These are phyloP conservation scores for Xenopus laevis DNA, from an alignment of 2,113 vertebrate species.

Conservation along the genomic window DNA sequence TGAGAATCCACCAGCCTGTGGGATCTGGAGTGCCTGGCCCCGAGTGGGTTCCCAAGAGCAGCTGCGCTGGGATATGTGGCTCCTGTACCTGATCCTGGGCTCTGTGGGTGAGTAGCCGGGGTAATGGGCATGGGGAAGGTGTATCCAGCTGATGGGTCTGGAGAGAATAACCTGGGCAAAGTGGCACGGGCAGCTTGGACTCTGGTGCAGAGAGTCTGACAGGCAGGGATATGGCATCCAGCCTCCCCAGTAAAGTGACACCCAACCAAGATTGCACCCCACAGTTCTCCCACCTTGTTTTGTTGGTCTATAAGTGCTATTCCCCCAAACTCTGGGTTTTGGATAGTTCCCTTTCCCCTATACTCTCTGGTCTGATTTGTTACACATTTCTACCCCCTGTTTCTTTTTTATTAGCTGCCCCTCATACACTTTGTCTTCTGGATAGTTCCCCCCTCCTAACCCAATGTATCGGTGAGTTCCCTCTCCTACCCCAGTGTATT, in stretches of 20 bases:
- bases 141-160: slow-evolving; percentile 9
- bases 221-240: no score
- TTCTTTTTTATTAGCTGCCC: background rate
- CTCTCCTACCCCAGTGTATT: no score
- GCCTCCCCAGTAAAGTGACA: no score
- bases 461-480: background rate
- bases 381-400: background rate
- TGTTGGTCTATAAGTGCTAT: no score
- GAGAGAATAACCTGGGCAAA: no score
- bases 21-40: background rate
- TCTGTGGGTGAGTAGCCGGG: slow-evolving; percentile 68
- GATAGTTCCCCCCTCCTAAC: background rate
- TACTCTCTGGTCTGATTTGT: slow-evolving; percentile 3
- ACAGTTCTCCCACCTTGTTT: no score
- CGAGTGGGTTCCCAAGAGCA: slow-evolving; percentile 8
- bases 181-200: no score
- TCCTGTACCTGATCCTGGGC: slow-evolving; percentile 77
- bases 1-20: background rate
- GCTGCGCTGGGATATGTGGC: slow-evolving; percentile 69
- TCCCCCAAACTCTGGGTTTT: no score
- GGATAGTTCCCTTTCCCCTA: background rate
- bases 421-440: background rate
- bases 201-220: no score
- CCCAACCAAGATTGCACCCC: no score
- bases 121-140: slow-evolving; percentile 45